phyloP scores from a whole-genome alignment of 1,140 invertebrate species.

The Diprion similis region DNA sequence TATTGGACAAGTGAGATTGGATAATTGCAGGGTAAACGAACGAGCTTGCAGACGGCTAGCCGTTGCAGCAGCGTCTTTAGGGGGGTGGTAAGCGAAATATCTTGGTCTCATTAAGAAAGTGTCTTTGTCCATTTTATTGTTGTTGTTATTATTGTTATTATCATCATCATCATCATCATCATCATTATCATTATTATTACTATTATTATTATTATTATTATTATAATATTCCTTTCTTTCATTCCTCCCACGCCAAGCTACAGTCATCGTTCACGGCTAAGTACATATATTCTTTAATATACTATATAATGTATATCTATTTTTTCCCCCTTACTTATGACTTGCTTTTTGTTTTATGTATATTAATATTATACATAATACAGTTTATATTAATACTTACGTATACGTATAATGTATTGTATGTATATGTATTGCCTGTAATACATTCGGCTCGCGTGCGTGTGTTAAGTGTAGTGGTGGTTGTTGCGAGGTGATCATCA shows the following conservation, averaged over 20 bases:
- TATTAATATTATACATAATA: too few relatives aligned
- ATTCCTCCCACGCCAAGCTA: background rate
- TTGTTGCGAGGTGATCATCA: too few relatives aligned
- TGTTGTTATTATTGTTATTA: background rate
- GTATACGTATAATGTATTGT: background rate
- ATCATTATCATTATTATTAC: too few relatives aligned
- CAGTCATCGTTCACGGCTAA: background rate
- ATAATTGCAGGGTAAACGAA: background rate
- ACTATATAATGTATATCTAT: background rate
- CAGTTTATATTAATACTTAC: too few relatives aligned
- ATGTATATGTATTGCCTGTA: background rate
- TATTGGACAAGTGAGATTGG: background rate
- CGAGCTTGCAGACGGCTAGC: too few relatives aligned
- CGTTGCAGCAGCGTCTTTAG: too few relatives aligned
- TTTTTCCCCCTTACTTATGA: background rate
- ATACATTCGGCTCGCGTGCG: background rate
- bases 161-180: too few relatives aligned
- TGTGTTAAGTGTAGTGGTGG: too few relatives aligned
- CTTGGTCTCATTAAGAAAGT: constrained; percentile 1
- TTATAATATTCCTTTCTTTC: background rate
- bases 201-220: too few relatives aligned
- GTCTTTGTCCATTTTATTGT: background rate
- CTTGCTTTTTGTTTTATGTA: too few relatives aligned
- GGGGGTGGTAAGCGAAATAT: background rate
- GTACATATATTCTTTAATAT: background rate